Conservation (phyloP, 2,888 invertebrate species). For the Rhagophthalmus giganteus region DNA sequence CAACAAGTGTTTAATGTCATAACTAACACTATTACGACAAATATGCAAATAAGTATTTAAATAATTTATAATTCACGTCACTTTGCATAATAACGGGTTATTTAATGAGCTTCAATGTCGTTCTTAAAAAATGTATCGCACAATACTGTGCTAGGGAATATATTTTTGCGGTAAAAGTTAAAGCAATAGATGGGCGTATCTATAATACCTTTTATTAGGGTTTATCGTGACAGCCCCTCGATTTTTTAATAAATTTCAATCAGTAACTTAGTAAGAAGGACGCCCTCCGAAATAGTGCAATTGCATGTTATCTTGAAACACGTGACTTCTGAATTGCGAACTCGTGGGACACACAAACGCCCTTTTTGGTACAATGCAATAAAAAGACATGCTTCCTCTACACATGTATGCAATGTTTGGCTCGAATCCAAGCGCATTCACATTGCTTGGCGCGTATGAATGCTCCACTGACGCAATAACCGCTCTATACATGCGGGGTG, state of each 20-base stretch:
- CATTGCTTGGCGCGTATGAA: constrained; percentile 34
- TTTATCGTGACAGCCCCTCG: no score
- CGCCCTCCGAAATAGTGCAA: constrained; percentile 26
- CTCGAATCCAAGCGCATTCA: constrained; percentile 36
- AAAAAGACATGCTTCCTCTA: constrained; percentile 39
- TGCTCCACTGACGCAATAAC: constrained; percentile 38
- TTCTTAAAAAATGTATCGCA: no score
- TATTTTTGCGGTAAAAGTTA: no score
- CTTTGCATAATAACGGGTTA: no score
- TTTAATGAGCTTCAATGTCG: no score
- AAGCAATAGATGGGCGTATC: no score
- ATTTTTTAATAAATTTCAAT: constrained; percentile 11
- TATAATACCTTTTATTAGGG: no score
- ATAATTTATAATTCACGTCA: background rate
- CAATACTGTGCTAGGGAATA: no score
- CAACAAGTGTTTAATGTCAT: no score
- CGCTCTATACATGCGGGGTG: constrained; percentile 21
- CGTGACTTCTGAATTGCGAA: constrained; percentile 38
- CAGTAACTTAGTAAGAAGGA: constrained; percentile 5
- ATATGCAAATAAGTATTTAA: background rate
- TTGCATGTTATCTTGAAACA: constrained; percentile 34
- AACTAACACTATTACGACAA: background rate
- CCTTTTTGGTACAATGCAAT: constrained; percentile 37
- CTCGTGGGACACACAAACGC: constrained; percentile 36
- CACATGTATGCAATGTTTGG: constrained; percentile 40